Evolutionary conservation across 53 echinoderm and acorn worm genomes (phyloP).

Genomic region (Stichopus horrens): DNA sequence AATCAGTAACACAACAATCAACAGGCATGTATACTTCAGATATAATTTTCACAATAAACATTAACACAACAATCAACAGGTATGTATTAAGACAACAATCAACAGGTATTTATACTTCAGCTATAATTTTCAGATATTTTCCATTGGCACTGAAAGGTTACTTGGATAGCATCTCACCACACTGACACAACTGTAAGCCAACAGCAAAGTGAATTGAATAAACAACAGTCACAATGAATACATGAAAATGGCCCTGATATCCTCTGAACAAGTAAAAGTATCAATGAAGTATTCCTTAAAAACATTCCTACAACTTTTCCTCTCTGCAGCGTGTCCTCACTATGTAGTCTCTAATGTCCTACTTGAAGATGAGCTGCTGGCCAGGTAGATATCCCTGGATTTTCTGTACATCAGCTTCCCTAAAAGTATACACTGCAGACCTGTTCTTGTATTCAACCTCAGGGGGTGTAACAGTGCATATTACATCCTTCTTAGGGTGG

Average conservation of each 20-base stretch:
- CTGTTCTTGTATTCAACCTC: conserved; percentile 26
- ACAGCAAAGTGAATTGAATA: neutral
- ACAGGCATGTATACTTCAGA: too few species aligned
- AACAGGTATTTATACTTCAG: too few species aligned
- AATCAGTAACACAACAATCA: too few species aligned
- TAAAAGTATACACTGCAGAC: neutral
- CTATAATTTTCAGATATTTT: neutral
- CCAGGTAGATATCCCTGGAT: conserved; percentile 7
- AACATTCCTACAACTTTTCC: neutral
- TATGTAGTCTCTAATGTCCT: neutral
- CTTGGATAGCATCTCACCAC: neutral
- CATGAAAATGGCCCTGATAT: neutral
- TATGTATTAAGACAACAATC: too few species aligned
- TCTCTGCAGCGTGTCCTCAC: neutral
- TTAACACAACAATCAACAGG: too few species aligned
- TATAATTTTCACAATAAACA: too few species aligned
- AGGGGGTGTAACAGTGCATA: neutral
- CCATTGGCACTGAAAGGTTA: conserved; percentile 5
- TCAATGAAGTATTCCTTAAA: neutral
- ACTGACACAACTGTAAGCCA: neutral
- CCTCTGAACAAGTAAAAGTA: neutral
- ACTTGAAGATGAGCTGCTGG: conserved; percentile 7
- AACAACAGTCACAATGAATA: neutral
- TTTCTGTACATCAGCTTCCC: conserved; percentile 16
- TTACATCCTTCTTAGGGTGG: neutral